Conservation (phyloP, 2,888 invertebrate genomes). For the Ectemnius continuus region DNA sequence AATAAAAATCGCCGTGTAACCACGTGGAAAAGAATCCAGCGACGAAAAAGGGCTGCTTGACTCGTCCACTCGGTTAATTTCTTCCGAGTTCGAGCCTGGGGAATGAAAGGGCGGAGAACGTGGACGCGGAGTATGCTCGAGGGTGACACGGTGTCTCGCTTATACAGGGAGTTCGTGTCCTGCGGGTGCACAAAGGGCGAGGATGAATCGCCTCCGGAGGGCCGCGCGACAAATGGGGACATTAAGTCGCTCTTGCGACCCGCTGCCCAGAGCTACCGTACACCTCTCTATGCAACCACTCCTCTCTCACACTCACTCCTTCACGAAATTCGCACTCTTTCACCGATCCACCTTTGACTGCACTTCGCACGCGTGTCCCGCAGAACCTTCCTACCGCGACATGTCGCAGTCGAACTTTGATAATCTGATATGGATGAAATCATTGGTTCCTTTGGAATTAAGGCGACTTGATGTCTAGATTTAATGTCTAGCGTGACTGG, state of each 20-base stretch:
- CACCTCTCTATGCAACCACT: slow-evolving; percentile 32
- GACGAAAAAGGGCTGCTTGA: slow-evolving; percentile 26
- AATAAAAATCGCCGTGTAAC: slow-evolving; percentile 21
- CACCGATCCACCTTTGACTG: slow-evolving; percentile 4
- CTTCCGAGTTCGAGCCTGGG: slow-evolving; percentile 58
- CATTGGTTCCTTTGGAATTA: too few relatives aligned
- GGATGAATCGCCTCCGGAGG: slow-evolving; percentile 73
- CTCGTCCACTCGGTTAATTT: slow-evolving; percentile 59
- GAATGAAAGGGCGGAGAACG: slow-evolving; percentile 41
- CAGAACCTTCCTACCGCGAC: too few relatives aligned
- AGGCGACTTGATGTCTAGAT: too few relatives aligned
- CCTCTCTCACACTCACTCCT: slow-evolving; percentile 13
- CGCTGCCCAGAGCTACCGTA: slow-evolving; percentile 62
- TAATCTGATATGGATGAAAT: too few relatives aligned
- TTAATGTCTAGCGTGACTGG: too few relatives aligned
- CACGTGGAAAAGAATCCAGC: not conserved
- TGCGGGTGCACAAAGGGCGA: slow-evolving; percentile 64
- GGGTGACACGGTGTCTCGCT: slow-evolving; percentile 64
- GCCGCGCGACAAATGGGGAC: slow-evolving; percentile 74
- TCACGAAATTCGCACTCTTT: slow-evolving; percentile 29
- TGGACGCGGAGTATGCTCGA: slow-evolving; percentile 25
- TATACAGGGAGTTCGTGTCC: slow-evolving; percentile 60
- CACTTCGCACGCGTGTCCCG: slow-evolving; percentile 1
- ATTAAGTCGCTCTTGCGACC: slow-evolving; percentile 75
- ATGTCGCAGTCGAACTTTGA: too few relatives aligned